Conservation (phyloP, 1,140 invertebrate species). For the Bombus waltoni region DNA sequence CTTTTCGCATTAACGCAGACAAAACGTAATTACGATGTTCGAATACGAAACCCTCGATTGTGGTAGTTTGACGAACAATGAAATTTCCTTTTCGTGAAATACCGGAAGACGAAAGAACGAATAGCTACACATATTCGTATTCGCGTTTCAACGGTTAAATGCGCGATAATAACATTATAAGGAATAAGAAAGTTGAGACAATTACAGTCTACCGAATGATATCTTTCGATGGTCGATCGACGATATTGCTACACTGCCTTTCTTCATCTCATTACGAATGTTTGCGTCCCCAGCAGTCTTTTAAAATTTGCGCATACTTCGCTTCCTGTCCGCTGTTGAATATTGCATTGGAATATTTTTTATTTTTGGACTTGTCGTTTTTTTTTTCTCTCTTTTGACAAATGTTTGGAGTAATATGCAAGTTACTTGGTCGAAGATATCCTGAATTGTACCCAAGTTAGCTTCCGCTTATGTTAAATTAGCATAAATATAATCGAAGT, state of each 20-base stretch:
- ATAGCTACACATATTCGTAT: neutral
- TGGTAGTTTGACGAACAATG: too few relatives aligned
- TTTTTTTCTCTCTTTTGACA: too few relatives aligned
- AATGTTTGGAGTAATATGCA: neutral
- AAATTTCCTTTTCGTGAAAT: neutral
- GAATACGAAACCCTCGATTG: too few relatives aligned
- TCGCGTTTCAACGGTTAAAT: neutral
- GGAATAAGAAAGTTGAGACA: neutral
- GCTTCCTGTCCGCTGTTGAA: too few relatives aligned
- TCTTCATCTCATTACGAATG: too few relatives aligned
- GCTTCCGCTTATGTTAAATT: neutral
- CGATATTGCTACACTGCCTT: too few relatives aligned
- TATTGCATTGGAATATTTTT: too few relatives aligned
- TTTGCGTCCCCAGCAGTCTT: fast-evolving
- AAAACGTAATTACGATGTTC: neutral
- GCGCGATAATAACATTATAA: neutral
- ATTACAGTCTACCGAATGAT: too few relatives aligned
- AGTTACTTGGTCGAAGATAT: neutral
- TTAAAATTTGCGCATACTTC: too few relatives aligned
- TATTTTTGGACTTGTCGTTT: too few relatives aligned
- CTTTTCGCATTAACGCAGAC: too few relatives aligned
- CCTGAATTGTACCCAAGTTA: neutral
- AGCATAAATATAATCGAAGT: neutral
- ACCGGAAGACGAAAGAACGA: neutral
- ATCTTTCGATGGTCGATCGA: too few relatives aligned